Percentiles rank a stretch among this genome's conserved stretches.
Evolutionary conservation across 1,140 invertebrate species (phyloP).

Genomic region (Drosophila nikananu): DNA sequence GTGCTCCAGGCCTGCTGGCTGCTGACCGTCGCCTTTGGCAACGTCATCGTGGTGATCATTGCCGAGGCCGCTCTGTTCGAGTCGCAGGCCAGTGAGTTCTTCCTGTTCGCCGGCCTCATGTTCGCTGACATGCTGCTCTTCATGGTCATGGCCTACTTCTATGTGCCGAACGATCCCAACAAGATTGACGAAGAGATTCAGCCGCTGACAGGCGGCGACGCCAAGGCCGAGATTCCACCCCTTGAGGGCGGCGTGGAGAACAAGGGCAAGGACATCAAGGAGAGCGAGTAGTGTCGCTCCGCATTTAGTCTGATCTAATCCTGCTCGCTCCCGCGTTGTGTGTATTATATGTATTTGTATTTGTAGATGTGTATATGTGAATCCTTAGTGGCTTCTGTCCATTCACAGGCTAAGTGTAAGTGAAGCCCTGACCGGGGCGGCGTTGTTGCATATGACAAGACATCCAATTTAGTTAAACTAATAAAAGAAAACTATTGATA

Average conservation of each 20-base stretch:
- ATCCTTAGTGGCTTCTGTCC: slow-evolving; percentile 45
- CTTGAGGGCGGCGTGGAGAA: slow-evolving; percentile 67
- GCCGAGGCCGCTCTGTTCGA: slow-evolving; percentile 85
- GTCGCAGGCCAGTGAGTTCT: slow-evolving; percentile 90
- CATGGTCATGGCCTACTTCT: slow-evolving; percentile 90
- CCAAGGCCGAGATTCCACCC: slow-evolving; percentile 28
- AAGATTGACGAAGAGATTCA: slow-evolving; percentile 43
- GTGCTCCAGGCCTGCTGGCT: slow-evolving; percentile 96
- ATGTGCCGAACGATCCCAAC: slow-evolving; percentile 86
- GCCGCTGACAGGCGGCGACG: slow-evolving; percentile 47
- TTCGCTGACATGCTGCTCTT: slow-evolving; percentile 93
- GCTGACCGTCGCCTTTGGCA: slow-evolving; percentile 95
- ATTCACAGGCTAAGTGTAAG: slow-evolving; percentile 53
- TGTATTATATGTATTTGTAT: slow-evolving; percentile 60
- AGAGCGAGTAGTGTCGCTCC: slow-evolving; percentile 29
- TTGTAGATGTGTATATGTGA: slow-evolving; percentile 24
- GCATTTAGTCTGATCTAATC: neutral
- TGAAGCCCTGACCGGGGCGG: slow-evolving; percentile 8
- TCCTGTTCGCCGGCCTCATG: slow-evolving; percentile 95
- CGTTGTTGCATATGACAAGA: slow-evolving; percentile 68
- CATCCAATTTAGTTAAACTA: slow-evolving; percentile 52
- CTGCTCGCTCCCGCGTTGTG: slow-evolving; percentile 44
- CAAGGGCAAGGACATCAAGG: slow-evolving; percentile 52
- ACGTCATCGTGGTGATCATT: slow-evolving; percentile 91
- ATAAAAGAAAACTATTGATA: slow-evolving; percentile 43